Conservation (phyloP, 1,140 invertebrate genomes). For the Hirudo medicinalis region DNA sequence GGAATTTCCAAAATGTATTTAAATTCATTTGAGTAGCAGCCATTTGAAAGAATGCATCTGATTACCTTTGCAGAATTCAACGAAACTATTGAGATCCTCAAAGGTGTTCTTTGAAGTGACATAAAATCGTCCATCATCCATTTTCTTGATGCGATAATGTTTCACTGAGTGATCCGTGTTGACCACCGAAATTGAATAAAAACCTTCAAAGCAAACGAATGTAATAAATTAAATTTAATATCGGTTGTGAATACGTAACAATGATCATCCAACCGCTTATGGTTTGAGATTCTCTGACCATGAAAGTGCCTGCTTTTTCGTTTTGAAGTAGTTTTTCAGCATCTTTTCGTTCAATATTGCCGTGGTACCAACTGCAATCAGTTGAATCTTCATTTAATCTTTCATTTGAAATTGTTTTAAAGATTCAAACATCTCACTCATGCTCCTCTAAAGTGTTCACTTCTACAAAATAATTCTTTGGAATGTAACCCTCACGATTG, state of each 20-base stretch:
- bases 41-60: slow-evolving; percentile 25
- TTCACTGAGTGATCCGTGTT: slow-evolving; percentile 45
- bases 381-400: too few relatives aligned
- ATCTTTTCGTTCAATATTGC: slow-evolving; percentile 96
- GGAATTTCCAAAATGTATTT: too few relatives aligned
- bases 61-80: slow-evolving; percentile 88
- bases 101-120: slow-evolving; percentile 93
- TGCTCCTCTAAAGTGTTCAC: not conserved
- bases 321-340: slow-evolving; percentile 96
- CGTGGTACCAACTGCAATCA: slow-evolving; percentile 94
- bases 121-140: slow-evolving; percentile 89
- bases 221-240: too few relatives aligned
- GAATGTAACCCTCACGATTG: not conserved
- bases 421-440: not conserved
- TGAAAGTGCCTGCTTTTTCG: slow-evolving; percentile 96
- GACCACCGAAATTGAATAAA: too few relatives aligned
- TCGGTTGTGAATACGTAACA: not conserved
- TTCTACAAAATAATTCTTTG: slow-evolving; percentile 7
- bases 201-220: too few relatives aligned
- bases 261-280: not conserved
- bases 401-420: too few relatives aligned
- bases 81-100: slow-evolving; percentile 81
- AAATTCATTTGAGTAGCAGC: too few relatives aligned
- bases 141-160: slow-evolving; percentile 90
- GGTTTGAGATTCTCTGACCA: slow-evolving; percentile 87